phyloP scores from a whole-genome alignment of 2,113 vertebrate species.

The Sinosuthora webbiana region DNA sequence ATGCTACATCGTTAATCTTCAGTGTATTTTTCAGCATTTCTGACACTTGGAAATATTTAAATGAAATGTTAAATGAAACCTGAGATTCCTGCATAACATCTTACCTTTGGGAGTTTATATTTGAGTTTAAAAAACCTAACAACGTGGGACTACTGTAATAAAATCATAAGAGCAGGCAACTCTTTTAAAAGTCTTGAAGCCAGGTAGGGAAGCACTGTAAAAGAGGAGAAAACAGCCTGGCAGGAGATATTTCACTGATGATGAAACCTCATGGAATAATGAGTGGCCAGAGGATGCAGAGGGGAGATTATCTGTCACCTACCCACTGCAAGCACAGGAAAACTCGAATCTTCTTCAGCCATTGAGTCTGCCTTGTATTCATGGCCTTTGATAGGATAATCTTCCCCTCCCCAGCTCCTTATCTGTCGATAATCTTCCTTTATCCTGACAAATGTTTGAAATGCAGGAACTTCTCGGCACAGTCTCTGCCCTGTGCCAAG shows the following conservation, averaged over 20 bases:
- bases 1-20: neutral
- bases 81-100: neutral
- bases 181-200: neutral
- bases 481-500: neutral
- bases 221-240: neutral
- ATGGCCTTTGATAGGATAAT: neutral
- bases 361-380: neutral
- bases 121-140: neutral
- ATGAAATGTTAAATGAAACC: neutral
- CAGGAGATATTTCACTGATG: neutral
- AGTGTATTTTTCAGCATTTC: neutral
- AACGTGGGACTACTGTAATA: neutral
- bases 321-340: neutral
- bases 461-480: rapidly evolving
- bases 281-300: neutral
- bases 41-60: neutral
- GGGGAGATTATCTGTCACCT: neutral
- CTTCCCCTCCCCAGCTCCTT: neutral
- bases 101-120: neutral
- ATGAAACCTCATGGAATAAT: neutral
- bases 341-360: neutral
- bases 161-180: neutral
- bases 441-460: neutral
- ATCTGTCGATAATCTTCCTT: neutral
- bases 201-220: neutral